phyloP scores from a whole-genome alignment of 2,888 invertebrate genomes.

The Conus canariensis region DNA sequence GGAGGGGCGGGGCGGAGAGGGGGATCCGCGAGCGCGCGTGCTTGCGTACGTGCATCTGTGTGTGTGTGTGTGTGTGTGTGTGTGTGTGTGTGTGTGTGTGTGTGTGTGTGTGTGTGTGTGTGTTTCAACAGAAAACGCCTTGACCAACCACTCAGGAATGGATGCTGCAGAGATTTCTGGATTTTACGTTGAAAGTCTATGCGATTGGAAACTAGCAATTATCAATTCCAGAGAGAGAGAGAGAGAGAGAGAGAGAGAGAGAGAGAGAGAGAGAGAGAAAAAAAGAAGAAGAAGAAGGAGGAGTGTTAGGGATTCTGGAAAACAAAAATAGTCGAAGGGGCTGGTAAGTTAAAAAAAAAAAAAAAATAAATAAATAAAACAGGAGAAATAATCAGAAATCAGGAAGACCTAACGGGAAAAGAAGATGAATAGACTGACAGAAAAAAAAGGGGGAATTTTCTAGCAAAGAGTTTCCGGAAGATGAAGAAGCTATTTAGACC shows the following conservation, averaged over 20 bases:
- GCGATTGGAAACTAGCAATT: too few species aligned
- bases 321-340: background rate
- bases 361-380: background rate
- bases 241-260: conserved; percentile 37
- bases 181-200: too few species aligned
- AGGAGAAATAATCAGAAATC: background rate
- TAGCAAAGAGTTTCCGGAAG: too few species aligned
- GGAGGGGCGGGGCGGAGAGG: background rate
- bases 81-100: background rate
- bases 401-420: background rate
- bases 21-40: too few species aligned
- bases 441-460: background rate
- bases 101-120: background rate
- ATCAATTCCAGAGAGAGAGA: conserved; percentile 17
- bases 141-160: too few species aligned
- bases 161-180: too few species aligned
- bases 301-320: background rate
- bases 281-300: background rate
- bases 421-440: background rate
- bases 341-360: background rate
- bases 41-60: too few species aligned
- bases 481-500: too few species aligned
- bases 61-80: too few species aligned
- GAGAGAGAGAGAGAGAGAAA: conserved; percentile 13
- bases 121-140: too few species aligned